Base-by-base conservation (phyloP, 1,140 invertebrate species). In the Spodoptera frugiperda region DNA sequence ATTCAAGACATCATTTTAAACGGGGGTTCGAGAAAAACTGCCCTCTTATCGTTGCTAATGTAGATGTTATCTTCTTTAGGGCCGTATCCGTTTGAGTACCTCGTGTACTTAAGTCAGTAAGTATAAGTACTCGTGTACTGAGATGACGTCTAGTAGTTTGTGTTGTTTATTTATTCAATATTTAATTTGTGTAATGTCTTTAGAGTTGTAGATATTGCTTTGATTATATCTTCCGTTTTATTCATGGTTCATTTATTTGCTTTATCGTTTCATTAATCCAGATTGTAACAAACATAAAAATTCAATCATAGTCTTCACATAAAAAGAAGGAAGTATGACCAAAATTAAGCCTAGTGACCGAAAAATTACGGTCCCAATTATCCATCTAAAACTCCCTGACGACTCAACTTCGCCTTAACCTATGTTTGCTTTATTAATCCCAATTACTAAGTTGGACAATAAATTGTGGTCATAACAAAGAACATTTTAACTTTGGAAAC, bases 1-100 rank as follows among this genome's bases (percentile, higher is more conserved):
- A 82, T 81, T 68, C 81, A 65, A 87, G 79, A 72, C 78, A 67
- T 78, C 81, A 83, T 87, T 84, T 83, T n/a, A 70, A 82, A 39
- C 33, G 33, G 82, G 70, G 79, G 80, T 78, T 81, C 84, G 80
- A 78, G 76, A 79, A 85, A 80, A 82, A 81, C 79, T 83, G 74
- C 74, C 80, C 78, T 76, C 59, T 78, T 77, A 80, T 82, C 77
- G 51, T 80, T 61, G 75, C 73, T 84, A 81, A 84, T 81, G 76
- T 79, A 78, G 78, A 83, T 83, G 51, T 25, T 82, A 82, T 81
- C 80, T 54, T 81, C 80, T 54, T 57, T 25, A 44, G 78, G n/a
- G 80, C 79, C 77, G 55, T 70, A 72, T 79, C 54, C 76, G 3
- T 53, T 53, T 53, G 17, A 53, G 49, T n/a, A 53, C 49, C 5